A percentile compares a stretch with the other conserved stretches of the same genome.
Evolutionary conservation across 2,113 vertebrate genomes (phyloP).

Genomic region (Peromyscus californicus): DNA sequence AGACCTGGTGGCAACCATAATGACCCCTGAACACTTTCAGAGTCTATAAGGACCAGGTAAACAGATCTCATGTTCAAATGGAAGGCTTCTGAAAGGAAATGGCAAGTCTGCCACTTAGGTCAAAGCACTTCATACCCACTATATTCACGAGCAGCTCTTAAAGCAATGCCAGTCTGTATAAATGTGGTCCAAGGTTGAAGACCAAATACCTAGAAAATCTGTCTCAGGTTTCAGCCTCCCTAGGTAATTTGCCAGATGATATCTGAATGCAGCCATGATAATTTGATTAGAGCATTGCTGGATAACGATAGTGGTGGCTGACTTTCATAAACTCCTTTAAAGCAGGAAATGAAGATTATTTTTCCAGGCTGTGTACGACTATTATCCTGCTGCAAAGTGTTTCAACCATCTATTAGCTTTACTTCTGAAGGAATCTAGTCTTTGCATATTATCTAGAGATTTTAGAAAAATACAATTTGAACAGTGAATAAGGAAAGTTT

Average conservation of each 20-base stretch:
- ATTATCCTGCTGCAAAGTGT: constrained; percentile 30
- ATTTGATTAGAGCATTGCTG: neutral
- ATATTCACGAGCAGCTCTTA: neutral
- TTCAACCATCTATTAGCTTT: neutral
- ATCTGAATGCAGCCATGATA: neutral
- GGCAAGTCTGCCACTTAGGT: neutral
- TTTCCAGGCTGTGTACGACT: neutral
- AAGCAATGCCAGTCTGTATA: neutral
- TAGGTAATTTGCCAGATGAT: constrained; percentile 18
- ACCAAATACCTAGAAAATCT: constrained; percentile 34
- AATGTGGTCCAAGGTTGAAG: neutral
- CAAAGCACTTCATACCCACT: neutral
- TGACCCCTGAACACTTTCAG: neutral
- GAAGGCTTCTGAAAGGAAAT: neutral
- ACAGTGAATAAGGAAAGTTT: constrained; percentile 33
- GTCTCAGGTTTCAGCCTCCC: constrained; percentile 36
- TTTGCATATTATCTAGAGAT: constrained; percentile 49
- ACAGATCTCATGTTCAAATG: neutral
- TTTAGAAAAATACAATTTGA: constrained; percentile 23
- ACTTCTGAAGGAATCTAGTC: constrained; percentile 5
- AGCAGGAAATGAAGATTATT: constrained; percentile 22
- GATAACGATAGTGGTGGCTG: constrained; percentile 39
- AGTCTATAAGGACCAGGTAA: neutral
- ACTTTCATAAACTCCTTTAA: constrained; percentile 12
- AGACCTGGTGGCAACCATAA: neutral